Evolutionary conservation across 2,113 vertebrate species (phyloP).

Genomic region (Semnornis frantzii): DNA sequence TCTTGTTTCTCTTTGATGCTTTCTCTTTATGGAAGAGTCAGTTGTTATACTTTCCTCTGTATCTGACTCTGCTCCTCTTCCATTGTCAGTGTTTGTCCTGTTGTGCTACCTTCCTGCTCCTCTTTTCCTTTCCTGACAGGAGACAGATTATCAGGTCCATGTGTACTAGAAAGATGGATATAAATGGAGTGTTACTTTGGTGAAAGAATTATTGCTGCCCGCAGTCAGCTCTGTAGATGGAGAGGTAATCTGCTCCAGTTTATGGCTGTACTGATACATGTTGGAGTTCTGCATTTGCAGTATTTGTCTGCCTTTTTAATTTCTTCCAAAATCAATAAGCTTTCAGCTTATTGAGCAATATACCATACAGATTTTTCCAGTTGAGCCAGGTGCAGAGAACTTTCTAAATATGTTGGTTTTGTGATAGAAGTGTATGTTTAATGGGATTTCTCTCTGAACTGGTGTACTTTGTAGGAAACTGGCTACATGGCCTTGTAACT

Average conservation of each 20-base stretch:
- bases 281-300: background rate
- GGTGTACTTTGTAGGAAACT: background rate
- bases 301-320: background rate
- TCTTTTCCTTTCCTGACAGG: background rate
- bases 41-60: background rate
- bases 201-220: background rate
- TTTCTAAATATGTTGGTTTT: background rate
- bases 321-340: background rate
- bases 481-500: background rate
- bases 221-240: background rate
- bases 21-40: background rate
- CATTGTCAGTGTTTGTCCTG: constrained; percentile 18
- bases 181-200: background rate
- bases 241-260: background rate
- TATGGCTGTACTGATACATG: background rate
- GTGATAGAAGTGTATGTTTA: background rate
- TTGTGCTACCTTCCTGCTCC: background rate
- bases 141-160: background rate
- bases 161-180: background rate
- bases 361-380: background rate
- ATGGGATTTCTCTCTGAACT: background rate
- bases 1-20: background rate
- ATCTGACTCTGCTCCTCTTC: background rate
- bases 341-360: background rate
- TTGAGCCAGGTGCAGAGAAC: background rate